phyloP scores from a whole-genome alignment of 1,140 invertebrate species.

The Calycopis cecrops region DNA sequence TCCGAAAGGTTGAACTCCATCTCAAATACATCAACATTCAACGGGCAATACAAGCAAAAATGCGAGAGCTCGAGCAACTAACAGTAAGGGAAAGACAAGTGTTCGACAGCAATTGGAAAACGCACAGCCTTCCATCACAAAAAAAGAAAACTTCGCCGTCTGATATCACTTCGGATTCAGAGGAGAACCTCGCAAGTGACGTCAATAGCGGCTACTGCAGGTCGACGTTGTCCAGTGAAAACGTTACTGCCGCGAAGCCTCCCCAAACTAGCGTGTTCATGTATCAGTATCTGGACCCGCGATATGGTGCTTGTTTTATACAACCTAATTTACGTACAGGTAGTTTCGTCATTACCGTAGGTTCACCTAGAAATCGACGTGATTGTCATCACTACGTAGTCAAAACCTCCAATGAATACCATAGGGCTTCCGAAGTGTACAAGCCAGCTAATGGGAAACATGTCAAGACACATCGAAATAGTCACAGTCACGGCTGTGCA shows the following conservation, averaged over 20 bases:
- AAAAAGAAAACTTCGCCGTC: constrained; percentile 80
- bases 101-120: constrained; percentile 90
- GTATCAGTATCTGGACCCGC: constrained; percentile 82
- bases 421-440: constrained; percentile 42
- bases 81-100: constrained; percentile 89
- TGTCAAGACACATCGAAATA: constrained; percentile 49
- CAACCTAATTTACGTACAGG: constrained; percentile 77
- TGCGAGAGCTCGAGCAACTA: constrained; percentile 88
- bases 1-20: constrained; percentile 93
- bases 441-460: constrained; percentile 48
- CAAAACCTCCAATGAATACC: constrained; percentile 76
- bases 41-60: constrained; percentile 88
- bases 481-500: constrained; percentile 81
- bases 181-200: constrained; percentile 51
- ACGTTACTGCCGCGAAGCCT: constrained; percentile 77
- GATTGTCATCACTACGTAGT: constrained; percentile 80
- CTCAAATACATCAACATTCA: constrained; percentile 94
- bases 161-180: constrained; percentile 60
- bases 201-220: constrained; percentile 74
- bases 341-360: constrained; percentile 81
- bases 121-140: constrained; percentile 87
- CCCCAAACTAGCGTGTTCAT: constrained; percentile 77
- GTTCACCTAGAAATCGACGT: constrained; percentile 78
- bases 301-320: constrained; percentile 79
- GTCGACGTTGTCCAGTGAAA: constrained; percentile 82